Evolutionary conservation across 1,140 invertebrate genomes (phyloP).

Genomic region (Pachypeltis micranthus): DNA sequence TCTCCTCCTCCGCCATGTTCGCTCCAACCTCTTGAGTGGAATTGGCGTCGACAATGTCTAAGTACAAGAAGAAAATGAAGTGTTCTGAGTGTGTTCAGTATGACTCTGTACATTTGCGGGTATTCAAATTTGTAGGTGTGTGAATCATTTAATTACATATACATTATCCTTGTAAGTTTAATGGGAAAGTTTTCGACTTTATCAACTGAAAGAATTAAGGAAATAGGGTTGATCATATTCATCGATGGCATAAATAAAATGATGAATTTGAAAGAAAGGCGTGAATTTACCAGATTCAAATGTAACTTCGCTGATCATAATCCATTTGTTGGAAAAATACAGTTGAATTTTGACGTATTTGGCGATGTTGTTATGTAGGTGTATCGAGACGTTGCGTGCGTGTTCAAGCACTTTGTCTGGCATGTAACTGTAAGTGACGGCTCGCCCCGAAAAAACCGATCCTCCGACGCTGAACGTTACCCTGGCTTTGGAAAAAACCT

Average conservation of each 20-base stretch:
- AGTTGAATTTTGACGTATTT: conserved; percentile 56
- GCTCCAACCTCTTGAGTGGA: conserved; percentile 46
- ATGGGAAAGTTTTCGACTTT: neutral
- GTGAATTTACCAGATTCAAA: conserved; percentile 53
- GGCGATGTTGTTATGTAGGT: conserved; percentile 46
- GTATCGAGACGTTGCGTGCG: conserved; percentile 59
- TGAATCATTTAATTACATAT: too few relatives aligned
- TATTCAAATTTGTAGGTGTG: too few relatives aligned
- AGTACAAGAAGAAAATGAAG: too few relatives aligned
- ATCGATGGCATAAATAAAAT: too few relatives aligned
- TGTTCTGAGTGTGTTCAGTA: too few relatives aligned
- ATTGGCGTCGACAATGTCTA: conserved; percentile 43
- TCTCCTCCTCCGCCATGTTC: conserved; percentile 39
- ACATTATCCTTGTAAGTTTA: too few relatives aligned
- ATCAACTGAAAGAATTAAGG: neutral
- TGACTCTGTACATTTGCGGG: too few relatives aligned
- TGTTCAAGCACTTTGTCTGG: conserved; percentile 57
- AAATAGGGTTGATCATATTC: too few relatives aligned
- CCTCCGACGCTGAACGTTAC: conserved; percentile 57
- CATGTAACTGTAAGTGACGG: conserved; percentile 54
- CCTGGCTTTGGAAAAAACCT: conserved; percentile 57
- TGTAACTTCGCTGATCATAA: conserved; percentile 65
- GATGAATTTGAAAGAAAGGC: conserved; percentile 1
- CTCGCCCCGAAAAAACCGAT: conserved; percentile 44
- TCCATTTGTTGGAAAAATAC: conserved; percentile 61